phyloP scores from a whole-genome alignment of 2,888 invertebrate genomes.

The Lampropteryx suffumata region DNA sequence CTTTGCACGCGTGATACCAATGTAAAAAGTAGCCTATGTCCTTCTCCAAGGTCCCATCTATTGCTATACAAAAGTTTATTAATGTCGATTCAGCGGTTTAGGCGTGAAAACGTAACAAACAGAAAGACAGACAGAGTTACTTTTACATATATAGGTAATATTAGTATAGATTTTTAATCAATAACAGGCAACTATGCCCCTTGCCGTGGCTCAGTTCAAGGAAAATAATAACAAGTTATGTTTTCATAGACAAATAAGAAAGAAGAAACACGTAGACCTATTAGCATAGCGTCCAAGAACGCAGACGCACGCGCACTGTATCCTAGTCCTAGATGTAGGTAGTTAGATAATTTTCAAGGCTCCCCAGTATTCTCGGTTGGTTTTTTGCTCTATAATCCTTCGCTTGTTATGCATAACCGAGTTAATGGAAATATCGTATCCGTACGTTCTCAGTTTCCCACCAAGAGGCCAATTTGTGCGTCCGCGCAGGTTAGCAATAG shows the following conservation, averaged over 20 bases:
- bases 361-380: conserved; percentile 42
- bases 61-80: no score
- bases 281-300: conserved; percentile 26
- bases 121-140: no score
- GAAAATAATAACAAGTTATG: no score
- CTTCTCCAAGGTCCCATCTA: no score
- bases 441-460: conserved; percentile 58
- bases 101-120: no score
- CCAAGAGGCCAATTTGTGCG: conserved; percentile 77
- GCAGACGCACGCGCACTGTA: conserved; percentile 22
- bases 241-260: background rate
- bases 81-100: no score
- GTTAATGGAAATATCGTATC: conserved; percentile 62
- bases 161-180: no score
- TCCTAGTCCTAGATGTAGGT: conserved; percentile 38
- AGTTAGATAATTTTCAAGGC: conserved; percentile 50
- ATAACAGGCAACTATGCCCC: no score
- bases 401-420: conserved; percentile 59
- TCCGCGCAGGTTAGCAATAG: conserved; percentile 48
- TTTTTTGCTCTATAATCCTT: conserved; percentile 48
- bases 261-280: conserved; percentile 29
- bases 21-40: no score
- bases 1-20: no score
- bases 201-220: no score
- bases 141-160: no score